phyloP scores from a whole-genome alignment of 2,113 vertebrate species.

The Erythrocercus mccallii region DNA sequence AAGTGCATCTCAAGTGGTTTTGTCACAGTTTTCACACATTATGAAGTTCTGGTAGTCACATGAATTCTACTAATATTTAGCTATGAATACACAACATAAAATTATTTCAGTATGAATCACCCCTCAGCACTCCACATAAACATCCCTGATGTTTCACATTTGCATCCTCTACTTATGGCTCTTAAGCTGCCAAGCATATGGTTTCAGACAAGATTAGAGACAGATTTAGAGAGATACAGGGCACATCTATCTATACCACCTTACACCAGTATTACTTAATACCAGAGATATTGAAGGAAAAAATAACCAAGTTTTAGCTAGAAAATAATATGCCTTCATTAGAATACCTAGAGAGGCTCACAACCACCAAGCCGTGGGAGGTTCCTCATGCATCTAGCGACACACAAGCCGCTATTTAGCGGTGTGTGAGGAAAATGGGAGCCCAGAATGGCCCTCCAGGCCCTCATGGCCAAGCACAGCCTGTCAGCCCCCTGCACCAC shows the following conservation, averaged over 20 bases:
- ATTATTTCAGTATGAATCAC: constrained; percentile 17
- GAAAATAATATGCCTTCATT: not conserved
- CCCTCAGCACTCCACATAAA: not conserved
- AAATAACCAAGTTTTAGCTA: not conserved
- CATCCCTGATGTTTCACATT: not conserved
- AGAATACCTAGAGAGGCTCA: not conserved
- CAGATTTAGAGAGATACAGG: not conserved
- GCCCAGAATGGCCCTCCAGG: not conserved
- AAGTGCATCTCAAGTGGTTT: not conserved
- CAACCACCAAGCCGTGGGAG: not conserved
- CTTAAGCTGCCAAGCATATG: not conserved
- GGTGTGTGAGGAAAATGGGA: rapidly evolving
- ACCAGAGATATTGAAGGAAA: not conserved
- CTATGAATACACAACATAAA: not conserved
- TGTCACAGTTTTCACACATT: not conserved
- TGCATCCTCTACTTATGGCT: not conserved
- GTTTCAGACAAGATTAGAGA: not conserved
- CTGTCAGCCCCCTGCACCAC: not conserved
- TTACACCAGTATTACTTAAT: not conserved
- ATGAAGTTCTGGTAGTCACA: not conserved
- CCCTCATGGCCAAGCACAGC: not conserved
- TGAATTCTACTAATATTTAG: constrained; percentile 1
- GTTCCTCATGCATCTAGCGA: rapidly evolving
- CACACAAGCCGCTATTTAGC: not conserved
- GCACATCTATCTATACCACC: not conserved